phyloP scores from a whole-genome alignment of 2,113 vertebrate species.

The Athene noctua region DNA sequence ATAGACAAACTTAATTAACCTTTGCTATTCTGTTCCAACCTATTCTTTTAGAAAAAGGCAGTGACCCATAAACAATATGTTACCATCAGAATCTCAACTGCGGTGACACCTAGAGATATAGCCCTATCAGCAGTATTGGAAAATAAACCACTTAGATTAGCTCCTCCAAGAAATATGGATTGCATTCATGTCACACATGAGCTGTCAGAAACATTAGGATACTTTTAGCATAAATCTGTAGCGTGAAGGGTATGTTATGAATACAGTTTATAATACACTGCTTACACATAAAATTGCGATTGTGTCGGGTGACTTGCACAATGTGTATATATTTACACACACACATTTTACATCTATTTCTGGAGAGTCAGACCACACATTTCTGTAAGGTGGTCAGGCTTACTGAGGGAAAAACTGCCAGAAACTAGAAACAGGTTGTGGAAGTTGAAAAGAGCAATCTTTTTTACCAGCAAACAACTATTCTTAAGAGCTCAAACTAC shows the following conservation, averaged over 20 bases:
- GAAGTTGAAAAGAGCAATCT: background rate
- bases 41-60: slow-evolving; percentile 84
- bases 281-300: slow-evolving; percentile 41
- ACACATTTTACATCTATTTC: background rate
- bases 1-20: slow-evolving; percentile 99
- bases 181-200: slow-evolving; percentile 87
- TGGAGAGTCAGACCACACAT: background rate
- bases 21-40: slow-evolving; percentile 93
- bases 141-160: slow-evolving; percentile 81
- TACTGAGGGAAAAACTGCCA: background rate
- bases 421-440: background rate
- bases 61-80: slow-evolving; percentile 93
- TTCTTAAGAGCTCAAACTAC: background rate
- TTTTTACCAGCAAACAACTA: background rate
- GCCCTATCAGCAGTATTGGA: slow-evolving; percentile 76
- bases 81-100: slow-evolving; percentile 83
- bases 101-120: slow-evolving; percentile 80
- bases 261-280: slow-evolving; percentile 62
- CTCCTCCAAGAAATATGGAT: slow-evolving; percentile 87
- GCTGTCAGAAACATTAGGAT: slow-evolving; percentile 89
- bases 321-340: background rate
- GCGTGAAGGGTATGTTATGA: slow-evolving; percentile 74
- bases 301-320: background rate
- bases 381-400: background rate
- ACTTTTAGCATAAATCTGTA: slow-evolving; percentile 91